Percentiles rank a stretch among this genome's conserved stretches.
These are phyloP conservation scores for Meda fulgida DNA, from an alignment of 2,797 vertebrate genomes.

Conservation along the genomic window DNA sequence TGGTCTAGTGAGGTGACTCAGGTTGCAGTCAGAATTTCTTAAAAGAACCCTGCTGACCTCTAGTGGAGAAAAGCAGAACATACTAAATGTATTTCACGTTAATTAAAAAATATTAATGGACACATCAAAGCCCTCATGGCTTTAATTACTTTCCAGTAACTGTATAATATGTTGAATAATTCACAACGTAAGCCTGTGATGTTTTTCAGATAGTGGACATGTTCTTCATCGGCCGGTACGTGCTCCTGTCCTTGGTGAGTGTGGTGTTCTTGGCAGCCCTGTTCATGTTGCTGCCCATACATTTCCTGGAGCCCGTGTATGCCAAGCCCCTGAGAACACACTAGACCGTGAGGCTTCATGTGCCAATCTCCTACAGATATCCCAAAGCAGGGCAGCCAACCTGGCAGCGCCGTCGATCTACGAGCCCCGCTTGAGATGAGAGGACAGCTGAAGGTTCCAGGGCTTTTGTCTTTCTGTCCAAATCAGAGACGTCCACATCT, in stretches of 20 bases:
- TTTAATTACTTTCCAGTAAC: constrained; percentile 31
- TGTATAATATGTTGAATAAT: constrained; percentile 33
- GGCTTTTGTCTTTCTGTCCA: constrained; percentile 43
- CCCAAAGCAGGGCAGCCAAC: constrained; percentile 52
- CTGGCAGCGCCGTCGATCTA: constrained; percentile 55
- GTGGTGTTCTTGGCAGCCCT: constrained; percentile 80
- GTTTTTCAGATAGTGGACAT: constrained; percentile 85
- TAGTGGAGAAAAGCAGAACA: constrained; percentile 65
- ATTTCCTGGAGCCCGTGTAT: constrained; percentile 86
- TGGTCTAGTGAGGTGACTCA: neutral
- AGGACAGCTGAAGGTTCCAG: constrained; percentile 50
- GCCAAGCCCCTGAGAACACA: constrained; percentile 83
- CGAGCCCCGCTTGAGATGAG: constrained; percentile 62
- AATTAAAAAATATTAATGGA: constrained; percentile 25
- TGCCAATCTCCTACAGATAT: constrained; percentile 41
- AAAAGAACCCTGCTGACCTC: constrained; percentile 74
- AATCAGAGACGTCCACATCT: constrained; percentile 30
- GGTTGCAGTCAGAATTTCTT: neutral
- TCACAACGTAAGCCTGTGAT: constrained; percentile 27
- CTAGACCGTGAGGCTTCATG: constrained; percentile 60
- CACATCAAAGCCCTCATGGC: constrained; percentile 22
- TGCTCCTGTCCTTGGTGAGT: constrained; percentile 81
- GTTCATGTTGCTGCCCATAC: constrained; percentile 85
- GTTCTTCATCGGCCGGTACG: constrained; percentile 88
- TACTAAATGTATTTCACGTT: constrained; percentile 26